A percentile compares a stretch with the other conserved stretches of the same genome.
phyloP scores from a whole-genome alignment of 2,113 vertebrate species.

The Microcebus griseorufus region DNA sequence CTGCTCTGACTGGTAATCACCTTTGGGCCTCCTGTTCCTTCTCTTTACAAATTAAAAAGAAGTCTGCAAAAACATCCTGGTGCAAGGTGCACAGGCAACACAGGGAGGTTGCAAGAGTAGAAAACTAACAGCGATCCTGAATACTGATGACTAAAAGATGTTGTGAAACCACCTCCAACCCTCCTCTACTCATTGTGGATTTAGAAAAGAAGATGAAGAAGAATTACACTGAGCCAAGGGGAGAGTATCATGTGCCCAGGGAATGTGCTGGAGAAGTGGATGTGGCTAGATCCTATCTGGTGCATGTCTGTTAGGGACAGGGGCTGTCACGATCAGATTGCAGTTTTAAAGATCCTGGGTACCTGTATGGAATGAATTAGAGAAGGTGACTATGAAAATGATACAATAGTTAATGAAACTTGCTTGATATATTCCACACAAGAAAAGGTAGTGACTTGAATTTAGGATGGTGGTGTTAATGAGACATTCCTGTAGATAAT shows the following conservation, averaged over 20 bases:
- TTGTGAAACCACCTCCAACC: background rate
- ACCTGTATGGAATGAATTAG: background rate
- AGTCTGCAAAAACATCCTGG: constrained; percentile 54
- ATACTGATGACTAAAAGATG: constrained; percentile 57
- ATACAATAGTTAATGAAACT: background rate
- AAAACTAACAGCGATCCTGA: background rate
- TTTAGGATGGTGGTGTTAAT: background rate
- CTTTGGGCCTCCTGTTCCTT: constrained; percentile 69
- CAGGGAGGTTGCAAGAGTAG: background rate
- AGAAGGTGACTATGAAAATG: background rate
- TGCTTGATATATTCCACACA: background rate
- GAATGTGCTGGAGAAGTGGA: rapidly evolving
- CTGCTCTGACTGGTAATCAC: constrained; percentile 72
- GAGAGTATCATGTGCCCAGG: background rate
- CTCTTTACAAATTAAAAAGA: constrained; percentile 78
- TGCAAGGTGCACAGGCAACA: constrained; percentile 49
- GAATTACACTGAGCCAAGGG: background rate
- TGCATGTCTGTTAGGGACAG: too few species aligned
- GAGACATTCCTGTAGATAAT: background rate
- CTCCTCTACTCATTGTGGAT: background rate
- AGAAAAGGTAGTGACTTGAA: background rate
- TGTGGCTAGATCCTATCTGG: background rate
- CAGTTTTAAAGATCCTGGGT: background rate
- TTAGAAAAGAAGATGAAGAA: too few species aligned
- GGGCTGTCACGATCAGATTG: background rate